Base-by-base conservation (phyloP, 2,888 invertebrate genomes). In the Euzophera pinguis region DNA sequence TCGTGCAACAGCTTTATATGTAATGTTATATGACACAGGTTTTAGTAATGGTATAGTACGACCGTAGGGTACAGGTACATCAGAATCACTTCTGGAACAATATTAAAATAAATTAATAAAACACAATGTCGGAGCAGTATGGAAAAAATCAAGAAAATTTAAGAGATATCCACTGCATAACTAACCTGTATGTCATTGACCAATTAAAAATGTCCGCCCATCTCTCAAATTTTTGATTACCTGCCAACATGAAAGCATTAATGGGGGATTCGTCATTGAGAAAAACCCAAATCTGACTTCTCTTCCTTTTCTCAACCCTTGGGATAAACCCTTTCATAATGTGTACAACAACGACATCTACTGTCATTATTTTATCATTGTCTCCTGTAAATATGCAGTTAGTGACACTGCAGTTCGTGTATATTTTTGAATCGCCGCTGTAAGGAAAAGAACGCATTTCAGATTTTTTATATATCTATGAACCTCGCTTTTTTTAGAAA, bases 21-120 rank as follows among this genome's bases (percentile, higher is more conserved):
- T 54, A 9, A 62, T 41, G 13, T 55, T 50, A 8, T 37, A 1
- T 9, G 61, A 45, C 22, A 65, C 7, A 6, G 73, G 67, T 17
- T 56, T 51, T 6, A 53, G 54, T 8, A 81, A 56, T 1, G 80
- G 62, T 1, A 93, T 53, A 2, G 92, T 91, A 47, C 93, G 86
- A 0, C 93, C 94, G 53, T 94, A 94, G 0, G 94, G 93, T 3
- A 93, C 92, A 0, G 93, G 93, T 12, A 94, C 84, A 60, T 94
- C 94, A 1, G 93, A 88, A 57, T 92, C 91, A 69, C 82, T 89
- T 67, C 95, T 92, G 77, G 69, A 92, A 71, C 9, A 13, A 12
- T 5, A 32, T 32, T 32, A 7, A 32, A 32, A 32, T 9, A 29
- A 29, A 29, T 4, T 29, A 8, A 22, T 22, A 22, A 3, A 22